Evolutionary conservation across 2,888 invertebrate species (phyloP), one percentile per base, ranked within the genome.

Genomic region (Bhutanitis thaidina): DNA sequence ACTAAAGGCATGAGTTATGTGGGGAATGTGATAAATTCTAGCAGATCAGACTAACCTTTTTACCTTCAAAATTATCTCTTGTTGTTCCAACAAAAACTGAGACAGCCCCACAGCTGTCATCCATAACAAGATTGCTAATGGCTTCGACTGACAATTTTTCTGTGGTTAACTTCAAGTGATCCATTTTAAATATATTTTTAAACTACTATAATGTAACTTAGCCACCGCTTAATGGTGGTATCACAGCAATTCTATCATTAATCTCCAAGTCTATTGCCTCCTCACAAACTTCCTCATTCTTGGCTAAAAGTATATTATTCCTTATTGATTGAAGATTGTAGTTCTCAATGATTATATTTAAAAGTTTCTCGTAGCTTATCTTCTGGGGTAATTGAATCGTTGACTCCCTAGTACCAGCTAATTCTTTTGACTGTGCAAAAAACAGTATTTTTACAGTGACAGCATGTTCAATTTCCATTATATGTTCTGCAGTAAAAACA

Each of bases 211-310:
- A n/a, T n/a, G 41, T 25, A 14, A 52, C 27, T 88, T 92, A 95
- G 65, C 98, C 98, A 65, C 98, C 98, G 83, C 98, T 98, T 44
- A 98, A 90, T 0, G 98, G 98, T 46, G 98, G 98, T 70, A 98
- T 98, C 10, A 98, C 91, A 55, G 98, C 98, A 56, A 98, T 91
- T 77, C 93, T 95, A 89, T 98, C 97, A 34, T 90, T 90, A 5
- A 96, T 78, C 15, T 83, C 72, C 34, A 95, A 77, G 35, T 82
- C 76, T 32, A 84, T 76, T 30, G 90, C 83, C 1, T 91, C 83
- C 49, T 88, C 80, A 56, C 94, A 91, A 62, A 96, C 97, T 59
- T 93, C 93, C 70, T 97, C 94, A 87, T 98, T 98, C 43, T 95
- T 83, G 0, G 98, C 95, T 52, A 98, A 66, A 35, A 97, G 92